Evolutionary conservation across 2,113 vertebrate species (phyloP).

Genomic region (Abramis brama): DNA sequence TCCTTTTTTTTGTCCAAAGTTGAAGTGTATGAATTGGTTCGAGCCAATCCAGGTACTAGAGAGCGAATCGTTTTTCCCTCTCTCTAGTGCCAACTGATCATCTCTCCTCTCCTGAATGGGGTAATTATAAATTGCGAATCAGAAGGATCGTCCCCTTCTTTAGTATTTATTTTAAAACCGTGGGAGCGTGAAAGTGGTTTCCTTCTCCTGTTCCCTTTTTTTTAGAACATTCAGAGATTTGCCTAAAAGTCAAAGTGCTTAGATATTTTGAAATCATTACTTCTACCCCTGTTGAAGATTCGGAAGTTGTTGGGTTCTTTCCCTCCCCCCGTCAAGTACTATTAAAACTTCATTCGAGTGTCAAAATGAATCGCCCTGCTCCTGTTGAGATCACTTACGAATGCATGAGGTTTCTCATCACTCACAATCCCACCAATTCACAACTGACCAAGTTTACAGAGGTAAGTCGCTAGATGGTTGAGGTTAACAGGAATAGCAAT

Average conservation of each 20-base stretch:
- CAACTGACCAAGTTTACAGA: constrained; percentile 95
- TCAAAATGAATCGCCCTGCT: constrained; percentile 97
- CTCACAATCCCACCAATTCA: constrained; percentile 96
- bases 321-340: background rate
- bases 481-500: background rate
- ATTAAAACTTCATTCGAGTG: constrained; percentile 48
- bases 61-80: constrained; percentile 39
- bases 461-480: constrained; percentile 75
- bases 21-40: constrained; percentile 57
- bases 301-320: background rate
- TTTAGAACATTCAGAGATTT: constrained; percentile 29
- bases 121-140: constrained; percentile 59
- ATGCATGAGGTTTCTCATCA: constrained; percentile 95
- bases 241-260: constrained; percentile 20
- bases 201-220: constrained; percentile 27
- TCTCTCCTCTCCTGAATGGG: constrained; percentile 66
- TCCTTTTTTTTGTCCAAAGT: constrained; percentile 56
- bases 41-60: constrained; percentile 47
- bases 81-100: constrained; percentile 47
- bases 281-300: background rate
- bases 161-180: constrained; percentile 43
- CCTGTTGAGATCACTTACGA: constrained; percentile 94
- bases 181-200: background rate
- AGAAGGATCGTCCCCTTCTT: constrained; percentile 61
- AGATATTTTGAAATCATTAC: constrained; percentile 11